phyloP scores from a whole-genome alignment of 2,888 invertebrate genomes.

The Deroplatys truncata region DNA sequence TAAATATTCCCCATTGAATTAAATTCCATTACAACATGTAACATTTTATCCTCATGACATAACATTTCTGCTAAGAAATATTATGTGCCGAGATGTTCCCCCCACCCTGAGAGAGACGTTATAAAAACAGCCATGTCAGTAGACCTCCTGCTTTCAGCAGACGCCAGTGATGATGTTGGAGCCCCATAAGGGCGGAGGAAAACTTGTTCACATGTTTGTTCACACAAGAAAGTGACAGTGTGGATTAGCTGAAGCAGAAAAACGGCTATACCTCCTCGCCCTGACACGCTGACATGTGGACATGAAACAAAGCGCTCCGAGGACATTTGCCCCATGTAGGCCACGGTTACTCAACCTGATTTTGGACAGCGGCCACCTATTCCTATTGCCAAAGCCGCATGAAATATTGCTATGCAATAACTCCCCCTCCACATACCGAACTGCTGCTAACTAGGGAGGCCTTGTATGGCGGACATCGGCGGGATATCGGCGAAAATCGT shows the following conservation, averaged over 20 bases:
- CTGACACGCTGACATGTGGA: background rate
- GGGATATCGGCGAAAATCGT: background rate
- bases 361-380: background rate
- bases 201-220: background rate
- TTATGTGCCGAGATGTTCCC: too few species aligned
- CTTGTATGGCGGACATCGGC: background rate
- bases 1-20: too few species aligned
- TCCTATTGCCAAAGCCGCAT: background rate
- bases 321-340: background rate
- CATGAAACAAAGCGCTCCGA: background rate
- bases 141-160: too few species aligned
- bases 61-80: too few species aligned
- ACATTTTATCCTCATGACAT: too few species aligned
- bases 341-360: background rate
- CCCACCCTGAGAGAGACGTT: too few species aligned
- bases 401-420: background rate
- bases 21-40: too few species aligned
- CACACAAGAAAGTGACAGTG: background rate
- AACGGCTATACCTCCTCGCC: background rate
- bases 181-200: background rate
- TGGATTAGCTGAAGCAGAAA: background rate
- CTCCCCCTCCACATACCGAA: background rate
- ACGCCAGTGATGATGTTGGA: too few species aligned
- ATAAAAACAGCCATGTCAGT: too few species aligned
- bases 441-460: background rate